Conservation (phyloP, 37 sponge, comb jelly and placozoan species). For the Oopsacas minuta region DNA sequence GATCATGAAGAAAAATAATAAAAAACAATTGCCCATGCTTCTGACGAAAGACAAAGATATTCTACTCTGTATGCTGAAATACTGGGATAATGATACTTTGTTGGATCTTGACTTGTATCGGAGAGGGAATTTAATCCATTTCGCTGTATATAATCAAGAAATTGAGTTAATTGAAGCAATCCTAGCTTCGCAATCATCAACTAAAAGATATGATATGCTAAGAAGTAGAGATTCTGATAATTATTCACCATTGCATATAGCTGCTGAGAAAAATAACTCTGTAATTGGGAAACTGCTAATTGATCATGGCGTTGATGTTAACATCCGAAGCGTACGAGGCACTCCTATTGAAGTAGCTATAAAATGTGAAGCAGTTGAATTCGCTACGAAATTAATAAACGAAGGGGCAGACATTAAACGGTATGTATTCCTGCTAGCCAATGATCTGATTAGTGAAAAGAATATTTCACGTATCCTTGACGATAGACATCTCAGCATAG, state of each 20-base stretch:
- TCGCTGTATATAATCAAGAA: background rate
- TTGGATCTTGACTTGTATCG: background rate
- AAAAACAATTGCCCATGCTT: background rate
- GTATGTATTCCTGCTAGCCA: background rate
- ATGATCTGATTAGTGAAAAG: background rate
- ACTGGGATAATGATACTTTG: background rate
- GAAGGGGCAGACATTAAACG: constrained; percentile 11
- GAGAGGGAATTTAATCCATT: background rate
- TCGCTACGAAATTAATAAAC: background rate
- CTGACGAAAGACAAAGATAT: constrained; percentile 4
- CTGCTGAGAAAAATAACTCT: background rate
- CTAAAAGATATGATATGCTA: background rate
- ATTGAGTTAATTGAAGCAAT: background rate
- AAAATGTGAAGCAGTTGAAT: background rate
- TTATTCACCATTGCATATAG: background rate
- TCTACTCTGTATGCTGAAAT: background rate
- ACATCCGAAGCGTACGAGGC: background rate
- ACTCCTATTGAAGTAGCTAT: constrained; percentile 4
- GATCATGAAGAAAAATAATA: constrained; percentile 12
- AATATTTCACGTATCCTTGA: background rate
- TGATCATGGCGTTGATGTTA: background rate
- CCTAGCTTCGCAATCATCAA: background rate
- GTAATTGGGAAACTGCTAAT: background rate
- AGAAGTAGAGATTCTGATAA: background rate
- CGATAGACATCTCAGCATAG: background rate